A percentile compares a stretch with the other conserved stretches of the same genome.
Evolutionary conservation across 2,888 invertebrate genomes (phyloP).

Genomic region (Marronus borbonicus): DNA sequence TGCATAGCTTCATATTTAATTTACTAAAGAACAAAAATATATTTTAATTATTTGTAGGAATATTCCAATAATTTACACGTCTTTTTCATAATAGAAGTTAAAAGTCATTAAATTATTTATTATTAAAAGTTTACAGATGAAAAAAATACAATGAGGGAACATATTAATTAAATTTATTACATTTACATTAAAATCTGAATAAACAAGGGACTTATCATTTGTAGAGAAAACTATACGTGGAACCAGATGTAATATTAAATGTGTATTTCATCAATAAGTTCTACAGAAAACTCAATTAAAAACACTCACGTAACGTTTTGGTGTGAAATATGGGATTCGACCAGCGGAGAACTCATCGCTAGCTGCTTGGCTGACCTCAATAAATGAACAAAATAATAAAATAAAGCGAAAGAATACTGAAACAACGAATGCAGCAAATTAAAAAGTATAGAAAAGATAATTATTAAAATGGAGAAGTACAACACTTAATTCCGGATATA

Average conservation of each 20-base stretch:
- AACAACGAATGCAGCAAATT: constrained; percentile 16
- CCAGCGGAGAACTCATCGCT: constrained; percentile 23
- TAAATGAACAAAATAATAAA: constrained; percentile 26
- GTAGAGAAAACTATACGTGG: no score
- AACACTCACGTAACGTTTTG: constrained; percentile 29
- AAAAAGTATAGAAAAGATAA: constrained; percentile 10
- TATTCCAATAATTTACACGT: no score
- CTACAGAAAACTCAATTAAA: constrained; percentile 31
- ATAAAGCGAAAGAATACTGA: constrained; percentile 22
- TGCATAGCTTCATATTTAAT: no score
- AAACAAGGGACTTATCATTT: no score
- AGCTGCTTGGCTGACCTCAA: constrained; percentile 24
- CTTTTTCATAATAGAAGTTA: no score
- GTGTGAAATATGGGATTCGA: constrained; percentile 35
- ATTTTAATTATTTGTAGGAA: no score
- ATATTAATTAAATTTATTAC: no score
- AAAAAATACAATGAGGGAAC: no score
- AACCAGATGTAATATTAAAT: constrained; percentile 11
- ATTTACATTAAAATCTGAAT: no score
- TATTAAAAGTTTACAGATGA: no score
- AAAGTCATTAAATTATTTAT: no score
- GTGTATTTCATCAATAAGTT: constrained; percentile 25
- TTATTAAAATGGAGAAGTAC: background rate
- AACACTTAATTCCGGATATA: background rate
- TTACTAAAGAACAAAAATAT: no score